Conservation (phyloP, 2,797 vertebrate genomes). For the Pangasius larnaudii region DNA sequence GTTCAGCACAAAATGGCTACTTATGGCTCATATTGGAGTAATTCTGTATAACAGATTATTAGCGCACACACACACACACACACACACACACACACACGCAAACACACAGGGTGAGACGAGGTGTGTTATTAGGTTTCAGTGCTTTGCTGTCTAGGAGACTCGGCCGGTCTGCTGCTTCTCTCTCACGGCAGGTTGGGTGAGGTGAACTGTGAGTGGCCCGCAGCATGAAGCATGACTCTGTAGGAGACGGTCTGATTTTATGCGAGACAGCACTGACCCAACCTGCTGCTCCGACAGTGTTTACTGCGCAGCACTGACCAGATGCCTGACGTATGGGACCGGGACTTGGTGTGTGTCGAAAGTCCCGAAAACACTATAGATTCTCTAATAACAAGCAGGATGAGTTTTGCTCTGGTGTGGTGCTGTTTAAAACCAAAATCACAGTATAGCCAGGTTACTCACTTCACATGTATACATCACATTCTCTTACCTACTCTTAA, state of each 20-base stretch:
- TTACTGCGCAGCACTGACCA: neutral
- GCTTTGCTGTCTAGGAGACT: conserved; percentile 11
- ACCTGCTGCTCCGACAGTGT: neutral
- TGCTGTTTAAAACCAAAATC: neutral
- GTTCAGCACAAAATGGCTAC: neutral
- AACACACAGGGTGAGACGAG: neutral
- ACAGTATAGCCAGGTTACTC: neutral
- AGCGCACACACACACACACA: neutral
- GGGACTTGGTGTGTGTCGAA: neutral
- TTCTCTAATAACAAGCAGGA: neutral
- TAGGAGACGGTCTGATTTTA: conserved; percentile 11
- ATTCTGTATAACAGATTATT: neutral
- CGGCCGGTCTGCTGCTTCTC: conserved; percentile 3
- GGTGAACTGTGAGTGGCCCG: conserved; percentile 60
- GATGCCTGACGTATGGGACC: neutral
- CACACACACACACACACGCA: neutral
- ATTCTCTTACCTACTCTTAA: neutral
- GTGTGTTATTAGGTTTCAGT: neutral
- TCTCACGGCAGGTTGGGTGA: conserved; percentile 45
- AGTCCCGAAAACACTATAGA: neutral
- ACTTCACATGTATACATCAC: neutral
- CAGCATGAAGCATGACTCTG: conserved; percentile 42
- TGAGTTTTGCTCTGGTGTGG: neutral
- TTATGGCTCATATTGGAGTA: neutral
- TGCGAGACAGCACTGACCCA: neutral